Base-by-base conservation (phyloP, 2,888 invertebrate species). In the Cephus pulcher region DNA sequence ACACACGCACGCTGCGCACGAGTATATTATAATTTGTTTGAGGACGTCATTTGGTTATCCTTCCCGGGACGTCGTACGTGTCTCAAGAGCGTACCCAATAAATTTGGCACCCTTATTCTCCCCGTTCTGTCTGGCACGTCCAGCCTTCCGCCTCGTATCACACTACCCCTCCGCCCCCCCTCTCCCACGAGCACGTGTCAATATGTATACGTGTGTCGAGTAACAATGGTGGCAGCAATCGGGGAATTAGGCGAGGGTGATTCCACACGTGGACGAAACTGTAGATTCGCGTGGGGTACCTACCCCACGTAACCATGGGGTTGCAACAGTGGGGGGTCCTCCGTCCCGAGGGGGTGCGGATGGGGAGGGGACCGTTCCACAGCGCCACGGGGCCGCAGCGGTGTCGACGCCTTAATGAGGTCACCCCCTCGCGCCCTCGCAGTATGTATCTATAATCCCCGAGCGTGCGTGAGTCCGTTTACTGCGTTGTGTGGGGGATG, bases 341-440 rank as follows among this genome's bases (percentile, higher is more conserved):
- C 12, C 23, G 9, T 56, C 56, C 56, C 56, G 23, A 23, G 56
- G 56, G 56, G 15, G 40, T 9, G 23, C 6, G 40, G 6, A 23
- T 6, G 4, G 40, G 40, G 30, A 30, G 15, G 40, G 56, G 56
- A 56, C 56, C 56, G 56, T 56, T 56, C 23, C 56, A 56, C 56
- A 9, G 9, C 23, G 56, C 23, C 56, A 9, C 56, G 9, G 56
- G 56, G 56, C 56, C 56, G 56, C 56, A 56, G 80, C 84, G 83
- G 85, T 85, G 86, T 84, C 85, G 82, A 84, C 86, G 85, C 85
- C 85, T 88, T 86, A 87, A 88, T 84, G 86, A 87, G 86, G 82
- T 79, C 73, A 76, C 56, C 73, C n/a, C 56, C 78, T 75, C 78
- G 34, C n/a, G 23, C 56, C 56, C 56, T 56, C 2, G 2, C 56